A percentile compares a stretch with the other conserved stretches of the same genome.
These are phyloP conservation scores for Pelosia muscerda DNA, from an alignment of 2,888 invertebrate genomes.

Conservation along the genomic window DNA sequence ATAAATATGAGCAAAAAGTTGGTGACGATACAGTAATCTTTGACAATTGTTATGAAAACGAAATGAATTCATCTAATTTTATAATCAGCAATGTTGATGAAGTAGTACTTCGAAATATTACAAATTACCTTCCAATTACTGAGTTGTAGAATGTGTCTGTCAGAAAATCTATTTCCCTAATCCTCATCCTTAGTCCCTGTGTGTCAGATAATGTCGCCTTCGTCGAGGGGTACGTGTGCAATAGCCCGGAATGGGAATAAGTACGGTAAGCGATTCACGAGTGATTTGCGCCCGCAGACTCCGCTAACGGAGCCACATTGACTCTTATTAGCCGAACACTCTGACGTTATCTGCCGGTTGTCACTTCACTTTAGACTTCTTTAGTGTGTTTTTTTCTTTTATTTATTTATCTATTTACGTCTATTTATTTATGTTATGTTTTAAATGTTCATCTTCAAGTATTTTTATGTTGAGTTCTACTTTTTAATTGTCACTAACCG, in stretches of 20 bases:
- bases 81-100: no score
- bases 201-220: slow-evolving; percentile 49
- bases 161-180: neutral
- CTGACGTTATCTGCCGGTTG: slow-evolving; percentile 36
- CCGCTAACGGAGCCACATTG: slow-evolving; percentile 33
- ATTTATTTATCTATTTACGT: no score
- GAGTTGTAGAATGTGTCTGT: no score
- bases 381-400: no score
- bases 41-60: no score
- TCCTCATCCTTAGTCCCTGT: slow-evolving; percentile 23
- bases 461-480: neutral
- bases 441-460: neutral
- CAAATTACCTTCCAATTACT: no score
- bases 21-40: no score
- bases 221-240: slow-evolving; percentile 54
- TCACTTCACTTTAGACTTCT: neutral
- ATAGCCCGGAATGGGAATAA: slow-evolving; percentile 65
- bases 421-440: no score
- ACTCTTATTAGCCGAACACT: slow-evolving; percentile 42
- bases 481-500: neutral
- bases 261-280: slow-evolving; percentile 63
- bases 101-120: no score
- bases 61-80: no score
- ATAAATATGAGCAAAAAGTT: neutral
- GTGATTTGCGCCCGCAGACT: slow-evolving; percentile 55